Evolutionary conservation across 2,113 vertebrate genomes (phyloP).

Genomic region (Limnothrissa miodon): DNA sequence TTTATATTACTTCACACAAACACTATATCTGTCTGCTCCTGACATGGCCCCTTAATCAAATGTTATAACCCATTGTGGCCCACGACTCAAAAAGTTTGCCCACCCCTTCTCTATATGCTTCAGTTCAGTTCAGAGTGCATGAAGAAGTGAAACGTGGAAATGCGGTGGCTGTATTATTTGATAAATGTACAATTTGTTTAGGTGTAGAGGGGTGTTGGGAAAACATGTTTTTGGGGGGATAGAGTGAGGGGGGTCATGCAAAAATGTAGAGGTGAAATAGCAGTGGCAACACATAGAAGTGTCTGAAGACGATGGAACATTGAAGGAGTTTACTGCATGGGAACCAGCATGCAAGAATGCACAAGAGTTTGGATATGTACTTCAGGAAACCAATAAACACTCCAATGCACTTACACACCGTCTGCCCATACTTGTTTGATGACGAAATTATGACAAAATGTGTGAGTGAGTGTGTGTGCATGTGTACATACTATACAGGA

Average conservation of each 20-base stretch:
- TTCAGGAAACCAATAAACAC: not conserved
- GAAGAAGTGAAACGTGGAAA: not conserved
- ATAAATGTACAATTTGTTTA: not conserved
- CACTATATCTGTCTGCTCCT: too few relatives aligned
- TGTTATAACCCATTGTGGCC: too few relatives aligned
- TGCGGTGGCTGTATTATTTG: not conserved
- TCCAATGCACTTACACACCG: not conserved
- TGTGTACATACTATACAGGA: not conserved
- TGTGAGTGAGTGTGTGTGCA: not conserved
- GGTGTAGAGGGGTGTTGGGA: not conserved
- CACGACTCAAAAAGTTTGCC: too few relatives aligned
- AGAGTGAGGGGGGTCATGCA: too few relatives aligned
- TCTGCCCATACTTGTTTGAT: not conserved
- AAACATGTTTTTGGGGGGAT: too few relatives aligned
- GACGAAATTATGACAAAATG: not conserved
- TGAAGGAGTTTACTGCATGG: not conserved
- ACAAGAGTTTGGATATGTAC: slow-evolving; percentile 8
- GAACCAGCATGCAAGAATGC: not conserved
- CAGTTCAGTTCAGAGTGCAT: not conserved
- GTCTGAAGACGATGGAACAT: not conserved
- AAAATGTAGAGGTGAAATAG: too few relatives aligned
- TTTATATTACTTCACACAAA: too few relatives aligned
- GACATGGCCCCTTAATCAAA: too few relatives aligned
- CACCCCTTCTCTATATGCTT: too few relatives aligned
- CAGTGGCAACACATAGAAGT: too few relatives aligned